phyloP scores from a whole-genome alignment of 2,797 vertebrate species.

The Myoxocephalus aenaeus region DNA sequence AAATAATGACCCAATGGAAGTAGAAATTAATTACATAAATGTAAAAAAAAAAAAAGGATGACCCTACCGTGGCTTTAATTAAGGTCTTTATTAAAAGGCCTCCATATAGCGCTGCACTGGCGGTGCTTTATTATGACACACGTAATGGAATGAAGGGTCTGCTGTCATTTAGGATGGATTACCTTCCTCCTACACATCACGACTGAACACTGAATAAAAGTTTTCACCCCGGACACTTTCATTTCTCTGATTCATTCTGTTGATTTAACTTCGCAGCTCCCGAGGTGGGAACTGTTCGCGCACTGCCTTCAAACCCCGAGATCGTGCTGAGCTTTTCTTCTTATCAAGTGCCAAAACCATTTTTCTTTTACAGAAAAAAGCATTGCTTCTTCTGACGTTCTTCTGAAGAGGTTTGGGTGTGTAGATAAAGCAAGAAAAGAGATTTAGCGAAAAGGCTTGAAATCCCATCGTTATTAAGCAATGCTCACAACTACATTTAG shows the following conservation, averaged over 20 bases:
- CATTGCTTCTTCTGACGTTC: neutral
- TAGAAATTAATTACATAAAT: conserved; percentile 25
- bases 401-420: neutral
- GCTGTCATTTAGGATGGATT: conserved; percentile 6
- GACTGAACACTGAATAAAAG: too few species aligned
- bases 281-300: neutral
- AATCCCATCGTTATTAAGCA: too few species aligned
- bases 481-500: neutral
- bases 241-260: neutral
- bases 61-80: neutral
- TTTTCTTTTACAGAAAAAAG: neutral
- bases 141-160: neutral
- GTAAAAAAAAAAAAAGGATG: neutral
- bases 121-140: neutral
- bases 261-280: conserved; percentile 14
- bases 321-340: neutral
- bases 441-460: too few species aligned
- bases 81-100: conserved; percentile 5
- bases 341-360: neutral
- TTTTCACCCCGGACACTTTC: conserved; percentile 3
- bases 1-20: conserved; percentile 4
- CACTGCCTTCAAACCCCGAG: neutral
- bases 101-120: neutral
- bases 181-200: neutral
- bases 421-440: neutral